Percentiles rank a stretch among this genome's conserved stretches.
These are phyloP conservation scores for Rhadinocentrus ornatus DNA, from an alignment of 2,797 vertebrate species.

Conservation along the genomic window DNA sequence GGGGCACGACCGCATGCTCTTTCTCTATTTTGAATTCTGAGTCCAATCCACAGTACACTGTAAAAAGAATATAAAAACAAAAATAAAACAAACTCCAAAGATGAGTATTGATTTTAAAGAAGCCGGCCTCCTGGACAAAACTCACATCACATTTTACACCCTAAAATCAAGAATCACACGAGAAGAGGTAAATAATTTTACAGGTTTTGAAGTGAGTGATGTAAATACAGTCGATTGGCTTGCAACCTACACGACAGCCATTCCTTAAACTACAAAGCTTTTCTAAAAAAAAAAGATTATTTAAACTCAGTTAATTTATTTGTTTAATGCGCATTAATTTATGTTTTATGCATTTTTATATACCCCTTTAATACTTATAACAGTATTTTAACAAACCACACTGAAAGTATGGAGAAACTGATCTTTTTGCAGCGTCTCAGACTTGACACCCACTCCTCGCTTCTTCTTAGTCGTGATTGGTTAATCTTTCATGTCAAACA, in stretches of 20 bases:
- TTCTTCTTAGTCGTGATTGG: conserved; percentile 60
- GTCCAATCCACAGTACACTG: conserved; percentile 40
- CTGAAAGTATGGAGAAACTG: neutral
- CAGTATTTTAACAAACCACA: too few species aligned
- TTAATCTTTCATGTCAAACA: conserved; percentile 56
- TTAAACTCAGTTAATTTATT: neutral
- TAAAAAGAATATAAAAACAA: conserved; percentile 31
- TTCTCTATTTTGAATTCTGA: conserved; percentile 65
- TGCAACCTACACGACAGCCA: neutral
- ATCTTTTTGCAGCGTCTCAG: conserved; percentile 59
- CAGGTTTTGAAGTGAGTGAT: neutral
- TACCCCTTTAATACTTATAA: neutral
- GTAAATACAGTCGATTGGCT: neutral
- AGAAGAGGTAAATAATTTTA: neutral
- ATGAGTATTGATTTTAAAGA: neutral
- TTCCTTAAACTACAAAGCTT: neutral
- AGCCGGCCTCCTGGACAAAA: neutral
- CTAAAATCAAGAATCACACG: neutral
- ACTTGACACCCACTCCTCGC: neutral
- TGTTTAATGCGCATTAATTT: neutral
- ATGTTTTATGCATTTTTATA: neutral
- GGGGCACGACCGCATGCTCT: conserved; percentile 36
- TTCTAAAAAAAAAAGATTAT: neutral
- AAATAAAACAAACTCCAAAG: neutral
- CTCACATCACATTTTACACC: neutral